A percentile compares a stretch with the other conserved stretches of the same genome.
Conservation (phyloP, 2,888 invertebrate species). For the Sinelater perroti region DNA sequence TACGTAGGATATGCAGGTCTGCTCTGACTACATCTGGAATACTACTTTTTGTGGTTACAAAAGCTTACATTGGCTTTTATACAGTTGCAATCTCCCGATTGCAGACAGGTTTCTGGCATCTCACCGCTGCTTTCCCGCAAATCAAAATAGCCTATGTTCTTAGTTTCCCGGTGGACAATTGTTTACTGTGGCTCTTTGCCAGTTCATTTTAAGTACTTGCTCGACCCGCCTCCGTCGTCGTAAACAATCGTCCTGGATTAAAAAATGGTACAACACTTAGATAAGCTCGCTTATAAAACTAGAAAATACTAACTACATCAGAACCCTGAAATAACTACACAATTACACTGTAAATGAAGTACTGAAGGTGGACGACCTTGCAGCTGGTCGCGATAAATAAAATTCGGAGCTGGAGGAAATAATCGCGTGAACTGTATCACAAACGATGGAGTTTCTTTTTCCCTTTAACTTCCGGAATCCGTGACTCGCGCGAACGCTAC, state of each 20-base stretch:
- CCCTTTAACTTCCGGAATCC: slow-evolving; percentile 18
- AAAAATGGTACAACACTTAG: slow-evolving; percentile 9
- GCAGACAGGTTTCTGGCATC: not conserved
- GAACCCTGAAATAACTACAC: not conserved
- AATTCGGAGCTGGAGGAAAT: not conserved
- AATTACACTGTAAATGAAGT: not conserved
- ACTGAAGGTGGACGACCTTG: not conserved
- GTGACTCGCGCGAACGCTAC: slow-evolving; percentile 13
- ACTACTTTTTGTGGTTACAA: slow-evolving; percentile 21
- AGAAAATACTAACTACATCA: slow-evolving; percentile 6
- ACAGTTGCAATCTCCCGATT: not conserved
- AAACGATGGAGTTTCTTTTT: slow-evolving; percentile 37
- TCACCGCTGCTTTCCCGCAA: not conserved
- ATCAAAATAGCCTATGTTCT: too few relatives aligned
- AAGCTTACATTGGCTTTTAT: slow-evolving; percentile 14
- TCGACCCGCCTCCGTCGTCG: too few relatives aligned
- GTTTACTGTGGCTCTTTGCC: too few relatives aligned
- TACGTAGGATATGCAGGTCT: slow-evolving; percentile 21
- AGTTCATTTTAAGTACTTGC: too few relatives aligned
- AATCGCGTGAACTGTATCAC: slow-evolving; percentile 23
- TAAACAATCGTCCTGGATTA: not conserved
- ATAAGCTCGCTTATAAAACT: slow-evolving; percentile 13
- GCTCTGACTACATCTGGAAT: slow-evolving; percentile 8
- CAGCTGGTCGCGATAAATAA: not conserved
- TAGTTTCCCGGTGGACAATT: too few relatives aligned